phyloP scores from a whole-genome alignment of 1,140 invertebrate species.

The Listronotus bonariensis region DNA sequence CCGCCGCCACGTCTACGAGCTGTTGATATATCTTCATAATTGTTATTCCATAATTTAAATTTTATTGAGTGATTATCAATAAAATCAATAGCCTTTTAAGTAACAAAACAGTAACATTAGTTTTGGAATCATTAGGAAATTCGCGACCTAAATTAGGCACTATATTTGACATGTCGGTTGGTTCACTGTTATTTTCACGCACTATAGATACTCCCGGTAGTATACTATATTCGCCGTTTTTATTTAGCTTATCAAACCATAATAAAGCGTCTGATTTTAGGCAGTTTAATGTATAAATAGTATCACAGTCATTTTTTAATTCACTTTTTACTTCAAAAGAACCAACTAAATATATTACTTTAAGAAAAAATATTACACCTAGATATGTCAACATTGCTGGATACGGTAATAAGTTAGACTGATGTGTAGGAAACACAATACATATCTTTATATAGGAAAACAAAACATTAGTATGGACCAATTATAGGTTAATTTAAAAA shows the following conservation, averaged over 20 bases:
- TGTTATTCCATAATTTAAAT: slow-evolving; percentile 68
- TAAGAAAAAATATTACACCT: no score
- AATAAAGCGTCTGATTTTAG: slow-evolving; percentile 79
- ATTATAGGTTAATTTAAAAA: no score
- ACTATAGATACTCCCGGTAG: slow-evolving; percentile 73
- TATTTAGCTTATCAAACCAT: slow-evolving; percentile 71
- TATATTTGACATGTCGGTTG: slow-evolving; percentile 66
- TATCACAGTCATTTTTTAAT: slow-evolving; percentile 66
- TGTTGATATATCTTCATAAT: slow-evolving; percentile 35
- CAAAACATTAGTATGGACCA: no score
- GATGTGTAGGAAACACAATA: no score
- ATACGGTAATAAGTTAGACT: no score
- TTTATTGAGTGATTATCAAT: slow-evolving; percentile 73
- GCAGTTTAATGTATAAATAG: slow-evolving; percentile 73
- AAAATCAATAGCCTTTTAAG: slow-evolving; percentile 71
- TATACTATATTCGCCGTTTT: slow-evolving; percentile 65
- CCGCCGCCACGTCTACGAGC: slow-evolving; percentile 3
- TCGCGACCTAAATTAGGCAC: slow-evolving; percentile 71
- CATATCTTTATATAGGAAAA: no score
- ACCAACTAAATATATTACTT: not conserved
- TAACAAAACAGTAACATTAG: slow-evolving; percentile 73
- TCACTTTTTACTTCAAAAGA: slow-evolving; percentile 44
- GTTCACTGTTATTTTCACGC: slow-evolving; percentile 63
- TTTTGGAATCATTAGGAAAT: slow-evolving; percentile 74
- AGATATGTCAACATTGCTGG: no score